phyloP scores from a whole-genome alignment of 37 sponge, comb jelly and placozoan genomes.

The Chondrilla cf. caribensis region DNA sequence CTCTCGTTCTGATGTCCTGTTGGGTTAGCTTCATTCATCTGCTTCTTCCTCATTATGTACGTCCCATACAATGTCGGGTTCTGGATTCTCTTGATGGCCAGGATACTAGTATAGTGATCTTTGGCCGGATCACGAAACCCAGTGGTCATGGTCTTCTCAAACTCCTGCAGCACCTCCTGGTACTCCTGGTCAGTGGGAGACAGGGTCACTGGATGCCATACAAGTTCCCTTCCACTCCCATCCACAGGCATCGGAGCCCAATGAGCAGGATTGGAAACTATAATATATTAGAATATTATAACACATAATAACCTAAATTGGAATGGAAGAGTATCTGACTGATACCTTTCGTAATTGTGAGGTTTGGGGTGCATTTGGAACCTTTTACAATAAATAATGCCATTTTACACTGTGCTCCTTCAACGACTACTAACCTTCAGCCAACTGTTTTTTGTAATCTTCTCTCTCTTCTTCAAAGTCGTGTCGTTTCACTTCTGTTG shows the following conservation, averaged over 20 bases:
- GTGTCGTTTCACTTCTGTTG: background rate
- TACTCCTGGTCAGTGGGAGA: background rate
- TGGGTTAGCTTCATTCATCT: conserved; percentile 14
- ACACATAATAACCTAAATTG: too few relatives aligned
- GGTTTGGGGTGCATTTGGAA: too few relatives aligned
- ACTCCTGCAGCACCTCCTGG: background rate
- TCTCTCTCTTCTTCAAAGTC: conserved; percentile 13
- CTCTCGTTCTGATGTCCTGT: conserved; percentile 7
- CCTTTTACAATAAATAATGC: too few relatives aligned
- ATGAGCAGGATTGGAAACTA: background rate
- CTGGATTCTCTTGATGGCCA: conserved; percentile 20
- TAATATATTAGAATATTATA: too few relatives aligned
- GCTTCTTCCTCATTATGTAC: conserved; percentile 8
- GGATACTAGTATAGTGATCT: background rate
- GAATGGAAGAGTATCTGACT: too few relatives aligned
- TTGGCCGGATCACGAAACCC: background rate
- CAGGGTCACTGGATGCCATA: conserved; percentile 28
- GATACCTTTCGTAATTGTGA: too few relatives aligned
- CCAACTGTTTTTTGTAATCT: too few relatives aligned
- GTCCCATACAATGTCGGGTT: conserved; percentile 18
- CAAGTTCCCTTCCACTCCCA: background rate
- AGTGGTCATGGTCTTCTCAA: background rate
- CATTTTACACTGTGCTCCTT: too few relatives aligned
- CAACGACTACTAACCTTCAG: too few relatives aligned
- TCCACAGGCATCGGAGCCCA: conserved; percentile 53